Conservation (phyloP, 2,888 invertebrate genomes). For the Athalia cordata region DNA sequence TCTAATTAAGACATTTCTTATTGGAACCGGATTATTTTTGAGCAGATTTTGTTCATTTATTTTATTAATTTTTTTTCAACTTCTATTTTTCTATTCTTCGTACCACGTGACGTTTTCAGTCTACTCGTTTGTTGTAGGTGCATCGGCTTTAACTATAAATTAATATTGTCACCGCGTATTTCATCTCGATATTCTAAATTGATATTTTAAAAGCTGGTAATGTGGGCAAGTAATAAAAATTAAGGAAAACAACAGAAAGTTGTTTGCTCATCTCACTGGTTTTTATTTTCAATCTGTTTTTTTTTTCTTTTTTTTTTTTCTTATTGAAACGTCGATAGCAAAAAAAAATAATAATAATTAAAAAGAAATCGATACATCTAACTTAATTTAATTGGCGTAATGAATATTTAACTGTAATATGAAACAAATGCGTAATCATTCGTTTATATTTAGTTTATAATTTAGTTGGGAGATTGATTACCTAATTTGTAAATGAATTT, state of each 20-base stretch:
- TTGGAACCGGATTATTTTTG: no score
- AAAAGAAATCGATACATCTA: no score
- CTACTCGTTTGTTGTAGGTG: neutral
- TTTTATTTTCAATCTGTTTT: neutral
- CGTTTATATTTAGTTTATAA: constrained; percentile 9
- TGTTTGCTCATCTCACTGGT: neutral
- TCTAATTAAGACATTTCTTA: no score
- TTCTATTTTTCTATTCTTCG: neutral
- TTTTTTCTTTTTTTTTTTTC: no score
- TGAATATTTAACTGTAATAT: no score
- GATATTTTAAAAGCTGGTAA: neutral
- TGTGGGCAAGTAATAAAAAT: neutral
- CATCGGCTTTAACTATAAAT: neutral
- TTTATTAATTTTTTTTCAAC: neutral
- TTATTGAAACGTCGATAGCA: no score
- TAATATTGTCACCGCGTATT: neutral
- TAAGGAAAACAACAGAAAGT: neutral
- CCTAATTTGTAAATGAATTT: constrained; percentile 9
- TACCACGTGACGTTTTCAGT: neutral
- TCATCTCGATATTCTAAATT: neutral
- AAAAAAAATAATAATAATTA: no score
- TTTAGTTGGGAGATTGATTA: constrained; percentile 36
- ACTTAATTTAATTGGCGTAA: no score
- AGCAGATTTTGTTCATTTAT: no score
- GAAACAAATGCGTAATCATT: neutral